These are phyloP conservation scores for Epistrophella euchroma DNA, from an alignment of 2,888 invertebrate species.

Conservation along the genomic window DNA sequence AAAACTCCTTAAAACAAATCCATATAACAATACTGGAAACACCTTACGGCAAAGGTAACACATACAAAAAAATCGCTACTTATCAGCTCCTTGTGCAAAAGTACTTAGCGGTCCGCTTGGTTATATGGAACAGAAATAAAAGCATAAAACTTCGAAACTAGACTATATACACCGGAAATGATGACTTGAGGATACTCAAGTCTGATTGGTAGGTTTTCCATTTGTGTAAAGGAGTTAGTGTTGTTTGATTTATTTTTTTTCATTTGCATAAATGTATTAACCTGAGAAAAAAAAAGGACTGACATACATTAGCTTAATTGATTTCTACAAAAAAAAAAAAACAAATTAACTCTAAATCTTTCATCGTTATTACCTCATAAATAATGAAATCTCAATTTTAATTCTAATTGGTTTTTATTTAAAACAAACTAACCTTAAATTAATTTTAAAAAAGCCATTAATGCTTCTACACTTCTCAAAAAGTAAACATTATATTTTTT, in stretches of 20 bases:
- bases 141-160: conserved; percentile 53
- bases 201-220: conserved; percentile 63
- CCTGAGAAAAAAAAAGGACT: background rate
- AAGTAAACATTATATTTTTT: conserved; percentile 33
- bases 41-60: background rate
- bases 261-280: background rate
- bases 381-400: conserved; percentile 5
- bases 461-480: conserved; percentile 43
- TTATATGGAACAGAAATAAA: conserved; percentile 39
- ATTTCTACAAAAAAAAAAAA: background rate
- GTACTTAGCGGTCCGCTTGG: conserved; percentile 58
- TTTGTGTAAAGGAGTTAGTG: conserved; percentile 49
- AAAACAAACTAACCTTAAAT: conserved; percentile 34
- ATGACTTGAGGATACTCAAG: conserved; percentile 68
- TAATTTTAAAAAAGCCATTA: conserved; percentile 40
- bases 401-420: conserved; percentile 41
- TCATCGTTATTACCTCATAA: conserved; percentile 28
- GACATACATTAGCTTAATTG: background rate
- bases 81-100: conserved; percentile 65
- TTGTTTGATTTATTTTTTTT: conserved; percentile 12
- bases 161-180: conserved; percentile 63
- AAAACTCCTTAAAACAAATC: background rate
- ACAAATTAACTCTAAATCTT: conserved; percentile 9
- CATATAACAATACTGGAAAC: conserved; percentile 27
- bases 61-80: conserved; percentile 43